Evolutionary conservation across 92 coral and sea anemone species (phyloP).

Genomic region (Porites lobata): DNA sequence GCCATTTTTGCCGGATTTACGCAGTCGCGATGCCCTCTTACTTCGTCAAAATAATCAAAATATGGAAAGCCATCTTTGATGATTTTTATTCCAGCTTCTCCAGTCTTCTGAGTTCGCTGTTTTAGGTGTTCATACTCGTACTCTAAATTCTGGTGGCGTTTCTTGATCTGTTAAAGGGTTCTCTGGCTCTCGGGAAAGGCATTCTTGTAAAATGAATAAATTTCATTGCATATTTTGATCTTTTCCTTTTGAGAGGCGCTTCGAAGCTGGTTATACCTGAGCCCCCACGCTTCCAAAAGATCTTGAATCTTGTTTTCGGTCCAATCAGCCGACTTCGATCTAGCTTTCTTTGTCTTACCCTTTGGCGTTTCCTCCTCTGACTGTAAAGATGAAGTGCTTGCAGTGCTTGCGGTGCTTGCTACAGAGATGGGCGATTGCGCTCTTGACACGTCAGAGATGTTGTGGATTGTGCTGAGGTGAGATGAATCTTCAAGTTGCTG

Average conservation of each 20-base stretch:
- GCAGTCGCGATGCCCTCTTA: constrained; percentile 34
- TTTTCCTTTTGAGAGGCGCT: constrained; percentile 57
- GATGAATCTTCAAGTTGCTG: constrained; percentile 6
- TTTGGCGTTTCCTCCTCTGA: not conserved
- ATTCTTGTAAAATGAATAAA: constrained; percentile 15
- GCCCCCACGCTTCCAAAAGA: constrained; percentile 58
- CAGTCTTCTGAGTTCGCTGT: constrained; percentile 2
- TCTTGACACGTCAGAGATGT: not conserved
- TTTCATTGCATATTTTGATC: constrained; percentile 54
- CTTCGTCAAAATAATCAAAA: constrained; percentile 41
- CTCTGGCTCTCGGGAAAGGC: too few relatives aligned
- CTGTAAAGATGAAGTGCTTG: constrained; percentile 2
- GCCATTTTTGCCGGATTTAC: constrained; percentile 50
- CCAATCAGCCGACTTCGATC: constrained; percentile 32
- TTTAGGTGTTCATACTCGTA: constrained; percentile 19
- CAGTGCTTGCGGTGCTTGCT: not conserved
- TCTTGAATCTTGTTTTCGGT: constrained; percentile 28
- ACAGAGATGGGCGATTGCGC: constrained; percentile 9
- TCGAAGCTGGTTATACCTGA: constrained; percentile 23
- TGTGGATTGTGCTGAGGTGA: not conserved
- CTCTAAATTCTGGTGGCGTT: constrained; percentile 8
- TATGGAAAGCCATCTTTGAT: constrained; percentile 56
- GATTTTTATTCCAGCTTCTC: constrained; percentile 56
- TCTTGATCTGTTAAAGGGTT: too few relatives aligned
- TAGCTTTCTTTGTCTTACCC: constrained; percentile 9